Percentiles rank a stretch among this genome's conserved stretches.
Conservation (phyloP, 2,888 invertebrate genomes). For the Tetrapedia diversipes region DNA sequence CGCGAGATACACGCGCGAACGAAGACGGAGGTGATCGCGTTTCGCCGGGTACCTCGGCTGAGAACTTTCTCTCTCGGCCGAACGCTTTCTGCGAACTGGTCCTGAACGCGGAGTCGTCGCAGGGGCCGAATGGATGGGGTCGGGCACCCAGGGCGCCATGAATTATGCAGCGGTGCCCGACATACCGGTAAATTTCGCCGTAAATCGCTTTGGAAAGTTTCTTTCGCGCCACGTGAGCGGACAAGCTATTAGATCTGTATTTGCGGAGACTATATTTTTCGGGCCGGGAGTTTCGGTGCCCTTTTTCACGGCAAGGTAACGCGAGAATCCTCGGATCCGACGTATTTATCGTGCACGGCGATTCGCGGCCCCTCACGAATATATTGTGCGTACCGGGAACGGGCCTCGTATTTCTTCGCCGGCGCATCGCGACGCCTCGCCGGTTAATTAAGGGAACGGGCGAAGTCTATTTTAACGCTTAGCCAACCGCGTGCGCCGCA, state of each 20-base stretch:
- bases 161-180: slow-evolving; percentile 65
- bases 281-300: slow-evolving; percentile 20
- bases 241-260: slow-evolving; percentile 64
- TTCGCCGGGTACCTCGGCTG: slow-evolving; percentile 24
- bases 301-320: slow-evolving; percentile 50
- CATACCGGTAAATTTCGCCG: slow-evolving; percentile 67
- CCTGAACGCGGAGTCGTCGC: slow-evolving; percentile 55
- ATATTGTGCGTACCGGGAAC: slow-evolving; percentile 44
- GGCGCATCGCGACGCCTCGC: neutral
- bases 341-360: slow-evolving; percentile 56
- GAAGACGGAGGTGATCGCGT: slow-evolving; percentile 7
- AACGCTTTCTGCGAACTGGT: slow-evolving; percentile 60
- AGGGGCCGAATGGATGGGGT: slow-evolving; percentile 59
- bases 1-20: neutral
- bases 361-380: slow-evolving; percentile 40
- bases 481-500: neutral
- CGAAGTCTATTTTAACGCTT: slow-evolving; percentile 18
- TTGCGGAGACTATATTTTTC: slow-evolving; percentile 62
- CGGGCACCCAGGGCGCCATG: slow-evolving; percentile 66
- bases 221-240: slow-evolving; percentile 61
- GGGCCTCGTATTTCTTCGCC: slow-evolving; percentile 31
- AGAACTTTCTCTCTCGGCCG: slow-evolving; percentile 47
- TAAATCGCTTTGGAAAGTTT: slow-evolving; percentile 63
- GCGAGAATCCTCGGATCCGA: slow-evolving; percentile 59
- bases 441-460: slow-evolving; percentile 29